Base-by-base conservation (phyloP, 2,888 invertebrate genomes). In the Camponotus fellah region DNA sequence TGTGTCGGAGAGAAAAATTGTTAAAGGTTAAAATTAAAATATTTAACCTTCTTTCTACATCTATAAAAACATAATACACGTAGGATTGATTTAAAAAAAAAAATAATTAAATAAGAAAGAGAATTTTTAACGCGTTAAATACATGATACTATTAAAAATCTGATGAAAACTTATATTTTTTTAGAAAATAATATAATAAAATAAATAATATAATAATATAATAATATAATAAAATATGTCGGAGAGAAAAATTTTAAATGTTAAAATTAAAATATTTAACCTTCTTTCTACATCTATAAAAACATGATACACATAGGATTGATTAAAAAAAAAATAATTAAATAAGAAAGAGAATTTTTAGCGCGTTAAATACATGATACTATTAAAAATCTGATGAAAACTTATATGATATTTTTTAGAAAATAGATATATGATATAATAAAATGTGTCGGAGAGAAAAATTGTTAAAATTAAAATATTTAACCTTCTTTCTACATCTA, bases 401-500 rank as follows among this genome's bases (percentile, higher is more conserved):
- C 3, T 17, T 26, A 8, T 14, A 60, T n/a, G n/a, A n/a, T n/a
- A n/a, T 62, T 43, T 60, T 62, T 17, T 4, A n/a, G 14, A 0
- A 60, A 4, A 2, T 62, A 60, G 0, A 14, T 26, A 43, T 60
- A 21, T 6, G 37, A 37, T 26, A 37, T 43, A 60, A 74, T 56
- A 66, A 65, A 37, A 40, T 56, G 9, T 26, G 8, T 12, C 10
- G 26, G 26, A 43, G 17, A 66, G 21, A 21, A 66, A n/a, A 77
- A 40, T 77, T 56, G 21, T 14, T 60, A n/a, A 72, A 34, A 58
- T 79, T 58, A 26, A 71, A 94, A 37, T 94, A 94, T 9, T 94
- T 95, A 0, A 96, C 84, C 58, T 94, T 94, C 81, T 93, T 95
- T 85, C 95, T 95, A 3, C 95, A 94, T 34, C 95, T 95, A 87